Percentiles rank a stretch among this genome's conserved stretches.
These are phyloP conservation scores for Heloderma charlesbogerti DNA, from an alignment of 2,113 vertebrate genomes.

Conservation along the genomic window DNA sequence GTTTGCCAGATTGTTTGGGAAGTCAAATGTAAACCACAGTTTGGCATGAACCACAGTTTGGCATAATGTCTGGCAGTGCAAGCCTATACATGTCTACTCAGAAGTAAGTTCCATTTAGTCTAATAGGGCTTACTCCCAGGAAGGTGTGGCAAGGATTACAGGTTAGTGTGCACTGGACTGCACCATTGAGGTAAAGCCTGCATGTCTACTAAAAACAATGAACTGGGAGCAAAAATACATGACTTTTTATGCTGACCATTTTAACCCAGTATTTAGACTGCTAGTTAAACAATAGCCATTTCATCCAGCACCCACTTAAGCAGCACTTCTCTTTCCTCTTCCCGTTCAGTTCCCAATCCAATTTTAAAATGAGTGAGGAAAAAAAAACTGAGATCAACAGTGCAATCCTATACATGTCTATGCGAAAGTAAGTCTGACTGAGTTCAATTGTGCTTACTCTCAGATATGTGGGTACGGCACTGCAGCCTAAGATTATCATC, in stretches of 20 bases:
- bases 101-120: too few relatives aligned
- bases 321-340: neutral
- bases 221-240: neutral
- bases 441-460: neutral
- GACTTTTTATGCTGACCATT: neutral
- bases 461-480: neutral
- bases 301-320: neutral
- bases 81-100: neutral
- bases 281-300: neutral
- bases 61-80: neutral
- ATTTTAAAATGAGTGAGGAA: neutral
- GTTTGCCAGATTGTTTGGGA: neutral
- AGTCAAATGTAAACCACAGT: neutral
- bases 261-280: neutral
- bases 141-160: neutral
- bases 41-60: neutral
- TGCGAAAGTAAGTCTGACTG: neutral
- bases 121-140: neutral
- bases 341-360: too few relatives aligned
- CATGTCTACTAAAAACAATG: neutral
- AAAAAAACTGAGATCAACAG: neutral
- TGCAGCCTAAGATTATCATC: neutral
- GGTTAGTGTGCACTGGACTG: neutral
- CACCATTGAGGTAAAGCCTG: neutral
- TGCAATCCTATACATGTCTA: neutral